Conservation (phyloP, 2,797 vertebrate genomes). For the Sebastes flavidus region DNA sequence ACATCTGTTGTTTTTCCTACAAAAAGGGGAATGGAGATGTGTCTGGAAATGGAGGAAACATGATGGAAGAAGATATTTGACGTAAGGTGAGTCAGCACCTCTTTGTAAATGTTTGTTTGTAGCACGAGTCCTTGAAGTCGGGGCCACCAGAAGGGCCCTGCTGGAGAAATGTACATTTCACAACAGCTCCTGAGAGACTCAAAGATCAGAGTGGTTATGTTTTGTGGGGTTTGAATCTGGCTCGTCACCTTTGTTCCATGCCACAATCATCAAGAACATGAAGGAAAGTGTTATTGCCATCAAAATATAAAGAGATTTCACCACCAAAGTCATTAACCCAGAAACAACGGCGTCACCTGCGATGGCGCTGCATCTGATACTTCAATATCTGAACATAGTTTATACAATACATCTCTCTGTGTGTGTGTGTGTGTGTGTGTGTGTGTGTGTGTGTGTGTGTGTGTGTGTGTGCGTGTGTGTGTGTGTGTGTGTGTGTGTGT, state of each 20-base stretch:
- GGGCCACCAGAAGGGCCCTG: background rate
- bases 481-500: no score
- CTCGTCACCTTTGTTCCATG: background rate
- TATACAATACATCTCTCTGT: background rate
- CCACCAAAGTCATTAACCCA: no score
- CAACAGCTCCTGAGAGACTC: no score
- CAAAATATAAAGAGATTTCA: background rate
- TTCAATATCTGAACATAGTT: background rate
- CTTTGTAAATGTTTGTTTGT: background rate
- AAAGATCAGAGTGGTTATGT: no score
- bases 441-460: background rate
- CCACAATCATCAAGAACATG: background rate
- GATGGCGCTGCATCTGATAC: background rate
- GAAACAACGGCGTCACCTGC: background rate
- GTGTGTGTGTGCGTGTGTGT: no score
- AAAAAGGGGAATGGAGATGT: background rate
- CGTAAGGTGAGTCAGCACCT: background rate
- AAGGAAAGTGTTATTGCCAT: background rate
- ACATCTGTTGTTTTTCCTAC: background rate
- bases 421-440: no score
- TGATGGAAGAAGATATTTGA: background rate
- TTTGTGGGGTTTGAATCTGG: background rate
- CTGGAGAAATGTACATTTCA: background rate
- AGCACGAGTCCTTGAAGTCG: background rate
- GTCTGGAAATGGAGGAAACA: background rate